A percentile compares a stretch with the other conserved stretches of the same genome.
These are phyloP conservation scores for Protobothrops flavoviridis DNA, from an alignment of 2,113 vertebrate genomes.

Conservation along the genomic window DNA sequence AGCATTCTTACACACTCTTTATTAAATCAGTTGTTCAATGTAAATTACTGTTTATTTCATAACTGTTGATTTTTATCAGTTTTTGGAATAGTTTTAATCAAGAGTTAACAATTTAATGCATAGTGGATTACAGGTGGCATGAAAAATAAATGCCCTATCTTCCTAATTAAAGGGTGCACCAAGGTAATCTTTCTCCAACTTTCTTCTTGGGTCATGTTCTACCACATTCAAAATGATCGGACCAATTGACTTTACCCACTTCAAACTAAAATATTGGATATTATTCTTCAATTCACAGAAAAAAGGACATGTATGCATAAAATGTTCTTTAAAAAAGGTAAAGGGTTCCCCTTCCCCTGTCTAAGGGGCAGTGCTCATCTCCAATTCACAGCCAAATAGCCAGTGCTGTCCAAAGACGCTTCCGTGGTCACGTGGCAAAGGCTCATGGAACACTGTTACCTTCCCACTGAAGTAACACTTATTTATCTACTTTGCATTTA, in stretches of 20 bases:
- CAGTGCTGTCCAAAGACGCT: too few relatives aligned
- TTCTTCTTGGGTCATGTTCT: background rate
- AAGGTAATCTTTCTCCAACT: background rate
- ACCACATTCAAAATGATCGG: background rate
- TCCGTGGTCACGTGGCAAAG: too few relatives aligned
- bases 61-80: background rate
- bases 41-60: background rate
- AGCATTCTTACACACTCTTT: background rate
- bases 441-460: too few relatives aligned
- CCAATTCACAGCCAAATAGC: too few relatives aligned
- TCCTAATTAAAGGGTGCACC: background rate
- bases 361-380: too few relatives aligned
- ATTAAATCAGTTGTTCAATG: background rate
- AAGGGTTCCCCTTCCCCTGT: too few relatives aligned
- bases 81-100: background rate
- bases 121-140: background rate
- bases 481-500: too few relatives aligned
- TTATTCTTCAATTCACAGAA: background rate
- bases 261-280: background rate
- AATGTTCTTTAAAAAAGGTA: background rate
- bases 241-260: background rate
- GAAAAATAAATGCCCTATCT: background rate
- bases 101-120: background rate
- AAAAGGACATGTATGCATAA: background rate
- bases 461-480: too few relatives aligned